Percentiles rank a stretch among this genome's conserved stretches.
Conservation (phyloP, 2,888 invertebrate genomes). For the Cetonia aurata region DNA sequence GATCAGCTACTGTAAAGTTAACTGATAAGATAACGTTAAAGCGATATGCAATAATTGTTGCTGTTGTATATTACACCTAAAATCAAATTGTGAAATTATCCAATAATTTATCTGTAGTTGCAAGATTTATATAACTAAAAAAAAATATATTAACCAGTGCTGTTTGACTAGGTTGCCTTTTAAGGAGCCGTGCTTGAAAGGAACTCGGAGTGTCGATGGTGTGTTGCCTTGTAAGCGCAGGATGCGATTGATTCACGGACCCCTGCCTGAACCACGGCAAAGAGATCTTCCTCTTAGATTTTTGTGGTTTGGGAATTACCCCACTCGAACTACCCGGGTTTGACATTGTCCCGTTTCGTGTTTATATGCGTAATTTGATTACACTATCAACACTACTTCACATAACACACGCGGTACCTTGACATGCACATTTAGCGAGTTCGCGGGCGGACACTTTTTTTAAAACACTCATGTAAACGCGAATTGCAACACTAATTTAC, state of each 20-base stretch:
- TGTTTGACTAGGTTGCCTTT: conserved; percentile 75
- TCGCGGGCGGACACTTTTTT: background rate
- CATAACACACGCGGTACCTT: conserved; percentile 12
- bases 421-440: conserved; percentile 14
- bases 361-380: conserved; percentile 24
- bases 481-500: conserved; percentile 22
- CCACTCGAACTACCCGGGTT: conserved; percentile 56
- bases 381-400: conserved; percentile 16
- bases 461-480: background rate
- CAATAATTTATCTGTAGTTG: too few species aligned
- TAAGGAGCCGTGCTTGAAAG: conserved; percentile 82
- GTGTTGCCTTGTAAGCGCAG: conserved; percentile 84
- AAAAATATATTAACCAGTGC: conserved; percentile 60
- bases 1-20: too few species aligned
- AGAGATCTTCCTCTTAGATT: conserved; percentile 87
- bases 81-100: too few species aligned
- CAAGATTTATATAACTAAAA: background rate
- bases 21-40: too few species aligned
- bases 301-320: conserved; percentile 70
- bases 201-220: conserved; percentile 92
- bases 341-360: conserved; percentile 48
- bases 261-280: conserved; percentile 91
- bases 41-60: too few species aligned
- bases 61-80: too few species aligned
- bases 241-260: conserved; percentile 80